These are phyloP conservation scores for Seira sanloemensis DNA, from an alignment of 2,888 invertebrate species.

Conservation along the genomic window DNA sequence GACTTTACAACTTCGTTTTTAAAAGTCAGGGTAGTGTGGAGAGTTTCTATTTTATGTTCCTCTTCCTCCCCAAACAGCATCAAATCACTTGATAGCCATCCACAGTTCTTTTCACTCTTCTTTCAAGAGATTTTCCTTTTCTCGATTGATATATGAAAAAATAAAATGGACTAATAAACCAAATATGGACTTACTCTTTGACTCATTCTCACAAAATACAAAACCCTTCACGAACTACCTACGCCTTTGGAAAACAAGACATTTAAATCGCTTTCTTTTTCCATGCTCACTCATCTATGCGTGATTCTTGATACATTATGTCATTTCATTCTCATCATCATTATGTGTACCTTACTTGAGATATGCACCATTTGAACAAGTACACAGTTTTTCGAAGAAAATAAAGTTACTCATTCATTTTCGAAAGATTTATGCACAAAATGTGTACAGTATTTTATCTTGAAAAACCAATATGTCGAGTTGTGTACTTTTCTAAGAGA, in stretches of 20 bases:
- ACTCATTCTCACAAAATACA: slow-evolving; percentile 40
- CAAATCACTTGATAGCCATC: neutral
- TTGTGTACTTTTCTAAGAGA: neutral
- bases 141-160: neutral
- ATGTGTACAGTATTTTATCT: neutral
- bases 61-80: neutral
- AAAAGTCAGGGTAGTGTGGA: no score
- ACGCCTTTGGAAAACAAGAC: neutral
- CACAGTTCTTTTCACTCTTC: slow-evolving; percentile 8
- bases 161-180: slow-evolving; percentile 58
- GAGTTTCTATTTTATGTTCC: neutral
- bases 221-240: neutral
- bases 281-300: neutral
- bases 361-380: neutral
- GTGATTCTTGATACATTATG: neutral
- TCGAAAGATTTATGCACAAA: neutral
- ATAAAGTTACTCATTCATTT: neutral
- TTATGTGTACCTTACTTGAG: neutral
- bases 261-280: neutral
- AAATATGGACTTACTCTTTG: slow-evolving; percentile 59
- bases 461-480: neutral
- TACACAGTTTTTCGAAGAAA: neutral
- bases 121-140: slow-evolving; percentile 8
- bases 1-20: neutral
- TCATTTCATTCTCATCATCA: neutral